Base-by-base conservation (phyloP, 2,113 vertebrate genomes). In the Riparia riparia region DNA sequence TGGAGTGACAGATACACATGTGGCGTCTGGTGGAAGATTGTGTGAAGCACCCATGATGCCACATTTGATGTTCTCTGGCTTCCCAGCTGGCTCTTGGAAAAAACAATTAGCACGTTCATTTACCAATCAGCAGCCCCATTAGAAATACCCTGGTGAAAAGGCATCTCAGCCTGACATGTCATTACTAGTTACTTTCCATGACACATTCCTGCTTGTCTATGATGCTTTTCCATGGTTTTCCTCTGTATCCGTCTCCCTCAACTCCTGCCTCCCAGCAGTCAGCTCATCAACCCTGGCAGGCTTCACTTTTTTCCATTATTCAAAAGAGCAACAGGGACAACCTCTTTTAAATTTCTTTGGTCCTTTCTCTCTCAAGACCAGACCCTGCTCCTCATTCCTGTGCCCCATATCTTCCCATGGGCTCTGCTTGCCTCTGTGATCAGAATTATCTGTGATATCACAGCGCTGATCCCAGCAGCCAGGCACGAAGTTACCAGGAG, bases 151-250 rank as follows among this genome's bases (percentile, higher is more conserved):
- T 49, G 17, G n/a, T 26, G 61, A 51, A 57, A 90, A 95, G 45
- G 14, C 53, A 13, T 17, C 17, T 28, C 45, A 61, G 25, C 22
- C 54, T 76, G 57, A 51, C 28, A 4, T 9, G 16, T 7, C 4
- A 2, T 64, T 71, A 11, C 21, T 15, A 10, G 25, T 32, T 41
- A 17, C 31, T 82, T 61, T 50, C 22, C 34, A n/a, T 4, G 17
- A 29, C 57, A 50, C 0, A 0, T 71, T 91, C 16, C 42, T 90
- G 42, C 26, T 57, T 50, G 6, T 15, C 16, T 17, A 24, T 0
- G 3, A 21, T 14, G 22, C 6, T 82, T 89, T 79, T 25, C 21
- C 7, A 7, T 22, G 45, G 17, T 50, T 6, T 72, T 39, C 34
- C 32, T 86, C 60, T 14, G 12, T 31, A 25, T 39, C 42, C 78